These are phyloP conservation scores for Hemibagrus wyckioides DNA, from an alignment of 2,113 vertebrate species.

Conservation along the genomic window DNA sequence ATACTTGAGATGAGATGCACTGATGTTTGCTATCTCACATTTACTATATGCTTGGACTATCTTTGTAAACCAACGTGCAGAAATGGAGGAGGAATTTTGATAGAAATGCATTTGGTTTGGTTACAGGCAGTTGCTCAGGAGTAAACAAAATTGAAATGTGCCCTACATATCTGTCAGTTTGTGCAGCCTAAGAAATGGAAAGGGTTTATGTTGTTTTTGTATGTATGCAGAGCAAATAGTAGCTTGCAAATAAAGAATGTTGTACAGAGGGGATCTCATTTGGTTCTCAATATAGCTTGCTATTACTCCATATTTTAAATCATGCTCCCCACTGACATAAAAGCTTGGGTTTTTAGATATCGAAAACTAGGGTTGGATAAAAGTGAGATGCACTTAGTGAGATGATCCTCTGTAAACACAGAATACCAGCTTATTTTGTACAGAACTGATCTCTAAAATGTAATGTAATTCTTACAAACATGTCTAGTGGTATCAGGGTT, in stretches of 20 bases:
- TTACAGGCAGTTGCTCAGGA: slow-evolving; percentile 60
- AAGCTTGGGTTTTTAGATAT: slow-evolving; percentile 34
- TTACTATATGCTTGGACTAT: slow-evolving; percentile 63
- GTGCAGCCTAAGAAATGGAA: slow-evolving; percentile 37
- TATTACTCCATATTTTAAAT: slow-evolving; percentile 40
- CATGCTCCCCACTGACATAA: slow-evolving; percentile 31
- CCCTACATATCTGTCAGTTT: slow-evolving; percentile 39
- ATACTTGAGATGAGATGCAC: slow-evolving; percentile 70
- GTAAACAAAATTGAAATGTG: slow-evolving; percentile 52
- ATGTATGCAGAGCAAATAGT: slow-evolving; percentile 12
- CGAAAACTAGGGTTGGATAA: slow-evolving; percentile 26
- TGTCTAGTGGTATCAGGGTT: not conserved
- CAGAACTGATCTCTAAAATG: not conserved
- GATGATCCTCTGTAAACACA: not conserved
- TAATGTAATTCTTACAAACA: not conserved
- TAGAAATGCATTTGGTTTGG: slow-evolving; percentile 62
- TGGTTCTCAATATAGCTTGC: slow-evolving; percentile 32
- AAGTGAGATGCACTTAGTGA: slow-evolving; percentile 8
- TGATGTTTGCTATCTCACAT: slow-evolving; percentile 74
- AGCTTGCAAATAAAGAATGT: slow-evolving; percentile 26
- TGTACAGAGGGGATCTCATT: slow-evolving; percentile 17
- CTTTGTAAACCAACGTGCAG: slow-evolving; percentile 64
- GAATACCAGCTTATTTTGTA: not conserved
- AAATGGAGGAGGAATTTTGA: slow-evolving; percentile 64
- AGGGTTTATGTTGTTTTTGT: slow-evolving; percentile 24